Percentiles rank a stretch among this genome's conserved stretches.
These are phyloP conservation scores for Salvelinus fontinalis DNA, from an alignment of 2,113 vertebrate species.

Conservation along the genomic window DNA sequence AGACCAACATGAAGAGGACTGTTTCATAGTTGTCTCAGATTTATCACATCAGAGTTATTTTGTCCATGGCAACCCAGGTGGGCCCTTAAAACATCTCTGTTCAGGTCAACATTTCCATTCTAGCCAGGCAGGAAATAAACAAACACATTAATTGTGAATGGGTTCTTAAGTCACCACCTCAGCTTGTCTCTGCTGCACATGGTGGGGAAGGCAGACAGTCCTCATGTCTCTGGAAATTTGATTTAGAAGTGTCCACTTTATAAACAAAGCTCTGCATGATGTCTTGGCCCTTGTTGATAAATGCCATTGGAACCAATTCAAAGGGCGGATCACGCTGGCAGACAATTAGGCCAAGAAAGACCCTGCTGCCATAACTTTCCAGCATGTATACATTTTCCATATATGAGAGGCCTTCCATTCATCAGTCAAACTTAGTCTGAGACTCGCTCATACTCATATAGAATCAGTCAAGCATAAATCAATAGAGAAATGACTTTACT, in stretches of 20 bases:
- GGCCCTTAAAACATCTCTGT: slow-evolving; percentile 21
- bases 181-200: slow-evolving; percentile 20
- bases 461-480: slow-evolving; percentile 52
- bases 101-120: slow-evolving; percentile 16
- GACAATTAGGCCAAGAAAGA: slow-evolving; percentile 58
- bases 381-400: slow-evolving; percentile 53
- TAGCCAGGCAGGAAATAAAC: slow-evolving; percentile 30
- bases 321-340: slow-evolving; percentile 57
- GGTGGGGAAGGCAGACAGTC: slow-evolving; percentile 28
- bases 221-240: slow-evolving; percentile 41
- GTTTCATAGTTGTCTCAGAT: slow-evolving; percentile 12
- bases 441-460: slow-evolving; percentile 30
- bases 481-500: slow-evolving; percentile 26
- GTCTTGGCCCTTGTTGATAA: slow-evolving; percentile 57
- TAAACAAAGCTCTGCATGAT: slow-evolving; percentile 59
- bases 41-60: slow-evolving; percentile 36
- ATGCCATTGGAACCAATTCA: slow-evolving; percentile 55
- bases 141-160: slow-evolving; percentile 9
- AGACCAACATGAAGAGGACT: background rate
- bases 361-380: slow-evolving; percentile 50
- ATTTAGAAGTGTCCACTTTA: slow-evolving; percentile 53
- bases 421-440: slow-evolving; percentile 39
- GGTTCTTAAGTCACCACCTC: slow-evolving; percentile 25
- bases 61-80: slow-evolving; percentile 22
- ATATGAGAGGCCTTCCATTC: slow-evolving; percentile 46